Evolutionary conservation across 2,797 vertebrate species (phyloP).

Genomic region (Neoniphon sammara): DNA sequence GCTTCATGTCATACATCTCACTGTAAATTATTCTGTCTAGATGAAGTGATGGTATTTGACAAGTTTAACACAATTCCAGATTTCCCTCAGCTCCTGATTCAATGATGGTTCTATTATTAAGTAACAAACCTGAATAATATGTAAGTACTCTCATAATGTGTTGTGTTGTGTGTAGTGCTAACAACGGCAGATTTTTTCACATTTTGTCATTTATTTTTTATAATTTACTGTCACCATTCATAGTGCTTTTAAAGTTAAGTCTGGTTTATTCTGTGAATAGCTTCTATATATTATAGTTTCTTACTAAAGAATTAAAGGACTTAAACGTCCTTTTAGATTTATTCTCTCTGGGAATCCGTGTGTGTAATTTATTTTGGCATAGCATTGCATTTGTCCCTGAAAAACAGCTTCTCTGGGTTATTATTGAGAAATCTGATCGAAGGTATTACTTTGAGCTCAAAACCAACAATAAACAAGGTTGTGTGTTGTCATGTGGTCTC

Average conservation of each 20-base stretch:
- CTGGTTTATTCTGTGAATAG: slow-evolving; percentile 35
- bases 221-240: slow-evolving; percentile 19
- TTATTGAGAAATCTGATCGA: slow-evolving; percentile 10
- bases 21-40: slow-evolving; percentile 45
- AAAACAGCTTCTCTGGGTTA: neutral
- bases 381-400: slow-evolving; percentile 8
- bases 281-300: neutral
- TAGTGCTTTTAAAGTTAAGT: slow-evolving; percentile 18
- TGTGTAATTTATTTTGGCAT: neutral
- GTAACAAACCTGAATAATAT: slow-evolving; percentile 52
- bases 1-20: slow-evolving; percentile 52
- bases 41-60: neutral
- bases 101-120: slow-evolving; percentile 37
- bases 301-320: slow-evolving; percentile 3
- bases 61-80: neutral
- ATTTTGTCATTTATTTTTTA: slow-evolving; percentile 16
- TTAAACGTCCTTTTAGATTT: slow-evolving; percentile 18
- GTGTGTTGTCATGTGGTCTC: slow-evolving; percentile 47
- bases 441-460: slow-evolving; percentile 17
- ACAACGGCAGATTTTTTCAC: slow-evolving; percentile 27
- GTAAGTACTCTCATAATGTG: slow-evolving; percentile 47
- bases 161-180: slow-evolving; percentile 53
- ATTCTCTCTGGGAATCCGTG: neutral
- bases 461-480: slow-evolving; percentile 22
- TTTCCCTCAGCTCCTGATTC: slow-evolving; percentile 23